Evolutionary conservation across 92 coral and sea anemone genomes (phyloP), one percentile per base, ranked within the genome.

Genomic region (Pocillopora meandrina): DNA sequence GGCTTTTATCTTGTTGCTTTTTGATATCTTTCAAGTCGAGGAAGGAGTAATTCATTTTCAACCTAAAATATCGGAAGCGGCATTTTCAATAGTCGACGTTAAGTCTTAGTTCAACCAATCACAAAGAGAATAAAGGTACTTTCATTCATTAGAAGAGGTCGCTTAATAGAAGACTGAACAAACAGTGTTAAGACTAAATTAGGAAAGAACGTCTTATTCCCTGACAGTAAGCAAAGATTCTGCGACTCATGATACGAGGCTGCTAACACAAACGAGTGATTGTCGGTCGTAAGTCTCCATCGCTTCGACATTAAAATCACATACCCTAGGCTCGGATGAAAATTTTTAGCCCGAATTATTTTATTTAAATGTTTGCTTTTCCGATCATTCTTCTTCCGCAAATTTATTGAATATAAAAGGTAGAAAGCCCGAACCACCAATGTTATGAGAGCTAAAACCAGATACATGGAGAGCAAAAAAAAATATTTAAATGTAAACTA

Each of bases 81-180:
- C 52, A 2, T 47, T 61, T 75, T 61, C 61, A 36, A 57, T 73
- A 21, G 55, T 65, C 42, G 73, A 83, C 80, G 56, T 55, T 42
- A 73, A 62, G 72, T 47, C 72, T 55, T 11, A 26, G 42, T 33
- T 62, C 21, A 33, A 23, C 73, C 86, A 83, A 62, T 74, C 72
- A 52, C 31, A 14, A 35, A 23, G 17, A 23, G 59, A 13, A 49
- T 49, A 14, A 52, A 10, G n/a, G 86, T 60, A 10, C 11, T 61
- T 70, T 49, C 73, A 61, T 73, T 74, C 79, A 73, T 83, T 71
- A 82, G 12, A 36, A 73, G 70, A 82, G 70, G 62, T 82, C 57
- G 60, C 76, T 71, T 57, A 58, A 81, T 81, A 71, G 74, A 81
- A 81, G 47, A 71, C 61, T 57, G 85, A 56, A 81, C 68, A 81